Conservation (phyloP, 2,797 vertebrate species). For the Gallirallus australis region DNA sequence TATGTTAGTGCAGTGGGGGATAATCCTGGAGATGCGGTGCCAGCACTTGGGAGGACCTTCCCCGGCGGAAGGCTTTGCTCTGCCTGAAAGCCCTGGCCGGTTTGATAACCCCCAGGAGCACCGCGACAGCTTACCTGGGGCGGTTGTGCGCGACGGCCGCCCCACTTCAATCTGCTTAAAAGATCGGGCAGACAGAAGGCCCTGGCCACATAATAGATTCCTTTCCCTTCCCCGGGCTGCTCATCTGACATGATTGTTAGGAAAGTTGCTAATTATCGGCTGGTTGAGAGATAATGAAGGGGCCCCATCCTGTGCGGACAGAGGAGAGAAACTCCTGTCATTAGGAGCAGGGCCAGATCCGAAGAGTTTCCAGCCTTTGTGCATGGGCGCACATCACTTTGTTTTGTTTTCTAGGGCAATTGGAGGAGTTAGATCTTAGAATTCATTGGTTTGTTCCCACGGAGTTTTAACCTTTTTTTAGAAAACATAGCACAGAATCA, state of each 20-base stretch:
- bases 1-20: slow-evolving; percentile 79
- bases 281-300: slow-evolving; percentile 90
- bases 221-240: slow-evolving; percentile 62
- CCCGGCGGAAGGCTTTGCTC: slow-evolving; percentile 85
- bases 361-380: slow-evolving; percentile 24
- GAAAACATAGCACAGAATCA: too few species aligned
- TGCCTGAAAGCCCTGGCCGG: slow-evolving; percentile 88
- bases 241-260: slow-evolving; percentile 67
- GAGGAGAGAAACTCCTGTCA: neutral
- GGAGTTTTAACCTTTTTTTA: neutral
- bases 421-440: neutral
- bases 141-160: slow-evolving; percentile 73
- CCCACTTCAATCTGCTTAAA: slow-evolving; percentile 80
- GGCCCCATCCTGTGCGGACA: slow-evolving; percentile 69
- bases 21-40: slow-evolving; percentile 81
- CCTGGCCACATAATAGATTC: slow-evolving; percentile 86
- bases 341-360: neutral
- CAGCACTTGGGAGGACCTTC: slow-evolving; percentile 80
- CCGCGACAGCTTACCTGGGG: slow-evolving; percentile 84
- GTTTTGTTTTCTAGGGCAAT: neutral
- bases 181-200: slow-evolving; percentile 79
- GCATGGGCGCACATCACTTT: neutral
- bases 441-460: neutral
- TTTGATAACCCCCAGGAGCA: slow-evolving; percentile 91
- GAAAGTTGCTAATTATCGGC: slow-evolving; percentile 92